phyloP scores from a whole-genome alignment of 2,113 vertebrate species.

The Platysteira castanea region DNA sequence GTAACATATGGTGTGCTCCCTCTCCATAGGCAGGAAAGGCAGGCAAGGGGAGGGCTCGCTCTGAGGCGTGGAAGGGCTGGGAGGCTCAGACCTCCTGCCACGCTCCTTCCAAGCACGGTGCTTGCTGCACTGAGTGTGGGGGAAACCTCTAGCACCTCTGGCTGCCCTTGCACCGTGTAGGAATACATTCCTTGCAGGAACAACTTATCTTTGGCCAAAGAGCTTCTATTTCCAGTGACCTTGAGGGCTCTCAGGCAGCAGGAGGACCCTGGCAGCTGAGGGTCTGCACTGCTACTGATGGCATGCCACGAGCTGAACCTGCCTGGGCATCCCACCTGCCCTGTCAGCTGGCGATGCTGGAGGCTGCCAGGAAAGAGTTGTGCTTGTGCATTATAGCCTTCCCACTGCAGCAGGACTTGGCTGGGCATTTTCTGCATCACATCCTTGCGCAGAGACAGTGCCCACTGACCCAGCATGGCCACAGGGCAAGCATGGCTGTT shows the following conservation, averaged over 20 bases:
- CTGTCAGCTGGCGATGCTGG: fast-evolving
- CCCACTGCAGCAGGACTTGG: background rate
- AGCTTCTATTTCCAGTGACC: background rate
- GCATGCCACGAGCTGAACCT: fast-evolving
- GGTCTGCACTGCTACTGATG: background rate
- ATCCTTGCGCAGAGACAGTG: fast-evolving
- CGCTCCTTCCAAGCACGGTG: background rate
- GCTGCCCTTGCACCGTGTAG: background rate
- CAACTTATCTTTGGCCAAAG: background rate
- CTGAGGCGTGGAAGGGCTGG: background rate
- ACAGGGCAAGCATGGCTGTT: fast-evolving
- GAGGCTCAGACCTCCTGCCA: background rate
- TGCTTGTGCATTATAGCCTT: fast-evolving
- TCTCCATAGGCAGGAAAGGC: background rate
- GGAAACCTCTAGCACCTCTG: background rate
- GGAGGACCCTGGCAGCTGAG: background rate
- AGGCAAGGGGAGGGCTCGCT: background rate
- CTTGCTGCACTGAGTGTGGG: fast-evolving
- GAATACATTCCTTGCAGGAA: background rate
- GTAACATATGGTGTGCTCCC: background rate
- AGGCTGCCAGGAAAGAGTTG: background rate
- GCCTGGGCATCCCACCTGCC: background rate
- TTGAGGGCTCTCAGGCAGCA: background rate
- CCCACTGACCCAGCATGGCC: fast-evolving
- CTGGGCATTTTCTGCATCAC: background rate